phyloP scores from a whole-genome alignment of 1,140 invertebrate species.

The Caenorhabditis briggsae region DNA sequence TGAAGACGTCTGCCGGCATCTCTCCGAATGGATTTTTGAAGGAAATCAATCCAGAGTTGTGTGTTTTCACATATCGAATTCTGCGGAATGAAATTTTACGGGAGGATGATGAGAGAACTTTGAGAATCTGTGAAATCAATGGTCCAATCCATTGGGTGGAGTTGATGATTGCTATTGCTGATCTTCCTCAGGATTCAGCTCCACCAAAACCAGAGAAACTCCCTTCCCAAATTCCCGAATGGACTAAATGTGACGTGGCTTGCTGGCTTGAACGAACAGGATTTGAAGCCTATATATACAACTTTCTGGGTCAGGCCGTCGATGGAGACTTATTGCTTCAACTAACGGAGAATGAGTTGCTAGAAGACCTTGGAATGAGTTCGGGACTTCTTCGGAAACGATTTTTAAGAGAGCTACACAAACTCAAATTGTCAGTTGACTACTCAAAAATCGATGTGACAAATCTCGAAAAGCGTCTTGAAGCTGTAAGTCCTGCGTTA shows the following conservation, averaged over 20 bases:
- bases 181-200: no score
- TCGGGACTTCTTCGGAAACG: conserved; percentile 93
- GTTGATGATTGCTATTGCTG: no score
- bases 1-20: no score
- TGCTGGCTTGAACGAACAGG: conserved; percentile 98
- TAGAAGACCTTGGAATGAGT: conserved; percentile 89
- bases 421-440: conserved; percentile 91
- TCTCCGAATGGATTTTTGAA: no score
- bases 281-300: conserved; percentile 86
- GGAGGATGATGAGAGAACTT: no score
- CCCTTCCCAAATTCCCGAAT: conserved; percentile 82
- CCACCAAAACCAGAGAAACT: no score
- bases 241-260: conserved; percentile 93
- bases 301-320: conserved; percentile 91
- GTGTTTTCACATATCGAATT: no score
- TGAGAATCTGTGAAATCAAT: no score
- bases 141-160: no score
- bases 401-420: conserved; percentile 92
- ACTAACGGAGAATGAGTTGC: conserved; percentile 90
- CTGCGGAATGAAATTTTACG: no score
- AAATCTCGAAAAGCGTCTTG: conserved; percentile 90
- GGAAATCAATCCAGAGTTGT: no score
- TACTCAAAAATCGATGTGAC: conserved; percentile 93
- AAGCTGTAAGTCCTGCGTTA: conserved; percentile 89
- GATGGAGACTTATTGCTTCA: conserved; percentile 95